A percentile compares a stretch with the other conserved stretches of the same genome.
These are phyloP conservation scores for Distichodus sexfasciatus DNA, from an alignment of 2,797 vertebrate species.

Conservation along the genomic window DNA sequence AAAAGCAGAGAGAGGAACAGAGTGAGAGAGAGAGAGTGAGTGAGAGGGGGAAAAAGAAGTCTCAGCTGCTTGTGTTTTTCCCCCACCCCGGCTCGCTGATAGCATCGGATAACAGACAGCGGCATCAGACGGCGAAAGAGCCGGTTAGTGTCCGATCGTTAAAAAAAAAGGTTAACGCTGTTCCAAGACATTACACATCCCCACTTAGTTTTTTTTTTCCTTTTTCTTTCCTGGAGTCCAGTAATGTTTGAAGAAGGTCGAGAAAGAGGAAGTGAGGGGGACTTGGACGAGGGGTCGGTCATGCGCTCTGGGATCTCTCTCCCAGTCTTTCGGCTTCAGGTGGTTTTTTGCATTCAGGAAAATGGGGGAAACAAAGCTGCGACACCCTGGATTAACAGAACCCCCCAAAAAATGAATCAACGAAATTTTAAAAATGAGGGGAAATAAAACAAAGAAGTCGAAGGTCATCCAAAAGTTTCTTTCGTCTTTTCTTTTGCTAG, in stretches of 20 bases:
- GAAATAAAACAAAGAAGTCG: slow-evolving; percentile 18
- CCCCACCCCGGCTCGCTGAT: slow-evolving; percentile 32
- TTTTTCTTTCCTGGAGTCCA: slow-evolving; percentile 26
- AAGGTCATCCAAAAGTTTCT: slow-evolving; percentile 27
- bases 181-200: slow-evolving; percentile 24
- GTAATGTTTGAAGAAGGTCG: too few relatives aligned
- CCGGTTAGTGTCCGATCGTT: slow-evolving; percentile 34
- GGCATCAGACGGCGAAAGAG: slow-evolving; percentile 17
- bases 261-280: too few relatives aligned
- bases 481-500: slow-evolving; percentile 30
- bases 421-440: too few relatives aligned
- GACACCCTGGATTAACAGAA: slow-evolving; percentile 32
- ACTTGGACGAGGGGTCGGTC: too few relatives aligned
- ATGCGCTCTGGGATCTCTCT: too few relatives aligned
- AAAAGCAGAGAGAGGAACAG: slow-evolving; percentile 51
- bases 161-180: slow-evolving; percentile 37
- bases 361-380: slow-evolving; percentile 5
- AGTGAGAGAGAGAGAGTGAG: background rate
- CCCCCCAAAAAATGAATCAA: too few relatives aligned
- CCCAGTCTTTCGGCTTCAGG: slow-evolving; percentile 15
- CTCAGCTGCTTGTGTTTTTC: slow-evolving; percentile 24
- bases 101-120: slow-evolving; percentile 27
- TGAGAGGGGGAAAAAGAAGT: slow-evolving; percentile 31
- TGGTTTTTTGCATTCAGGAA: slow-evolving; percentile 21
- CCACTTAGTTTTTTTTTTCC: too few relatives aligned